Percentiles rank a stretch among this genome's conserved stretches.
Evolutionary conservation across 2,113 vertebrate species (phyloP).

Genomic region (Erythrocercus mccallii): DNA sequence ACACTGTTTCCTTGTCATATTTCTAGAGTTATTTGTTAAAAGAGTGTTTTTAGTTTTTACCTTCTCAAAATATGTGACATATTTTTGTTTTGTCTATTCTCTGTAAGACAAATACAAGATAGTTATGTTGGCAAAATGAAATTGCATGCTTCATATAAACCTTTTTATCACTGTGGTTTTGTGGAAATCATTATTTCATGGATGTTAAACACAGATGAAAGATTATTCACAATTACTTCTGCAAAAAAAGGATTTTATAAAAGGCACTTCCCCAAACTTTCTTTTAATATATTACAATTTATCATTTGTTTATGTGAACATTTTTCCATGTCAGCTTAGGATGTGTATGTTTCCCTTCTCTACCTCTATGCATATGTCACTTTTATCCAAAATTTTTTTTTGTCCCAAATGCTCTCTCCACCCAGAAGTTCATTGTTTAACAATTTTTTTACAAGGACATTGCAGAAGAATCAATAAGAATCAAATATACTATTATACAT

Average conservation of each 20-base stretch:
- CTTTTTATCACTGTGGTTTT: conserved; percentile 64
- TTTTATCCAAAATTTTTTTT: not conserved
- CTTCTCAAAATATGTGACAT: conserved; percentile 21
- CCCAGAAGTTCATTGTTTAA: conserved; percentile 6
- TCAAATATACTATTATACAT: not conserved
- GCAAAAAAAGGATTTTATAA: conserved; percentile 36
- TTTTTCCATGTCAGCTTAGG: not conserved
- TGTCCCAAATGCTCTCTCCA: not conserved
- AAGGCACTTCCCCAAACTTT: conserved; percentile 9
- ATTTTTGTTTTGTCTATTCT: conserved; percentile 36
- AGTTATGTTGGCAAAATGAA: conserved; percentile 65
- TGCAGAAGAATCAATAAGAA: conserved; percentile 1
- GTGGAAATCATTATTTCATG: conserved; percentile 67
- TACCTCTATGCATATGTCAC: not conserved
- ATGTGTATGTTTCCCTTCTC: not conserved
- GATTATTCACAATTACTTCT: conserved; percentile 45
- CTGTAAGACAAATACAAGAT: conserved; percentile 32
- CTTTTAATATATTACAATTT: conserved; percentile 35
- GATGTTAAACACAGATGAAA: conserved; percentile 67
- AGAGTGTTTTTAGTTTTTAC: not conserved
- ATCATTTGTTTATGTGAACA: conserved; percentile 21
- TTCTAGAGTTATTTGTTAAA: conserved; percentile 32
- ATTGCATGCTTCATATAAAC: conserved; percentile 61
- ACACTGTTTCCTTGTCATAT: not conserved
- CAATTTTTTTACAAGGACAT: conserved; percentile 1